Base-by-base conservation (phyloP, 2,888 invertebrate species). In the Amblyjoppa proteus region DNA sequence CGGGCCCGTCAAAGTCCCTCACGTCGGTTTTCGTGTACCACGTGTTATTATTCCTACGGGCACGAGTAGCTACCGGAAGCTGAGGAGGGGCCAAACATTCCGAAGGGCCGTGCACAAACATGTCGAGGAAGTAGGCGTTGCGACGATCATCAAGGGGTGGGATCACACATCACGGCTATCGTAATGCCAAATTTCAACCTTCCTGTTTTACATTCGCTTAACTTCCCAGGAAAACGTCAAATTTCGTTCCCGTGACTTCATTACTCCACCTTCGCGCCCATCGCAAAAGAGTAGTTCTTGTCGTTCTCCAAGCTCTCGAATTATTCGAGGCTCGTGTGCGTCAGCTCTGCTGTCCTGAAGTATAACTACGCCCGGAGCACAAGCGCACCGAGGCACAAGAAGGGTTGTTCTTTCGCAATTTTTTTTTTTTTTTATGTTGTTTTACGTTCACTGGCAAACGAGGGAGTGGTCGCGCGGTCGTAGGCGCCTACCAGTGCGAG, bases 41-140 rank as follows among this genome's bases (percentile, higher is more conserved):
- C 53, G 49, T 28, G 69, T 81, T 81, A 85, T 78, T 66, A 79
- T 81, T 49, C 64, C 58, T 81, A 56, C 34, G n/a, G 31, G 38
- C 28, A 78, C 38, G 77, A 70, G 28, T 31, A 34, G 53, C n/a
- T 45, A 34, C 28, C n/a, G 71, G 13, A 45, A 73, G 13, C 64
- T n/a, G 38, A 56, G 53, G 61, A 28, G n/a, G 64, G 69, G 16
- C 69, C 64, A 56, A 77, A 53, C 69, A 73, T 80, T 74, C 9
- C 45, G n/a, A 51, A 78, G 51, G 71, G n/a, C 31, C 28, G 28
- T 82, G n/a, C 70, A 74, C 64, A 85, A 74, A 80, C 56, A 68
- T 61, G 45, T 49, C 82, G 68, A 13, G 56, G 76, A 76, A 69
- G 74, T 76, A 74, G 80, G 51, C 80, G 80, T 83, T 69, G 73